These are phyloP conservation scores for Cheilosia vernalis DNA, from an alignment of 2,888 invertebrate species.

Conservation along the genomic window DNA sequence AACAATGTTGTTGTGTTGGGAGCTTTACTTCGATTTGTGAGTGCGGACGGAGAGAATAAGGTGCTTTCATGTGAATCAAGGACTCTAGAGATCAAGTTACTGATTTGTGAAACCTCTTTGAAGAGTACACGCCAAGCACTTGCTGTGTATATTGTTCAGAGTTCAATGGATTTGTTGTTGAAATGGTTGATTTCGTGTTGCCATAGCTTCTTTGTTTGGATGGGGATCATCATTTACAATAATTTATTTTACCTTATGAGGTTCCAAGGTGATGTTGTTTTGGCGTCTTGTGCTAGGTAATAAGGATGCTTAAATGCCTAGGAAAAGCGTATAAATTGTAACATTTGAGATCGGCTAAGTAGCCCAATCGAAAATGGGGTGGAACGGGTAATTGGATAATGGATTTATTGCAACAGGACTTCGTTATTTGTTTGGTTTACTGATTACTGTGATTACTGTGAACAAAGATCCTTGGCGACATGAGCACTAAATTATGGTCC, in stretches of 20 bases:
- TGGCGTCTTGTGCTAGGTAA: slow-evolving; percentile 23
- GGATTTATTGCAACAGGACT: too few relatives aligned
- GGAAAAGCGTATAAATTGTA: too few relatives aligned
- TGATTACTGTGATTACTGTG: too few relatives aligned
- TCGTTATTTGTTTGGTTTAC: too few relatives aligned
- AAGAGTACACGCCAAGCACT: background rate
- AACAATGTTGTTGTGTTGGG: slow-evolving; percentile 22
- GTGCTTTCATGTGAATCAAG: slow-evolving; percentile 13
- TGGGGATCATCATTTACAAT: background rate
- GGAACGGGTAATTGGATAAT: too few relatives aligned
- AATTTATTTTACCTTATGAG: slow-evolving; percentile 1
- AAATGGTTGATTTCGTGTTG: slow-evolving; percentile 5
- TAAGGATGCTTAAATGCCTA: slow-evolving; percentile 16
- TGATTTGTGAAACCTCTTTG: slow-evolving; percentile 14
- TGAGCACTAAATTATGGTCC: too few relatives aligned
- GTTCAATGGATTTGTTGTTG: background rate
- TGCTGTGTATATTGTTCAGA: background rate
- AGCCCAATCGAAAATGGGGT: too few relatives aligned
- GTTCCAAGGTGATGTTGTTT: background rate
- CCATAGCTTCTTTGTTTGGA: background rate
- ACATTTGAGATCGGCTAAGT: too few relatives aligned
- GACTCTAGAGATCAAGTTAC: slow-evolving; percentile 23
- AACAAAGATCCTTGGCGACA: too few relatives aligned
- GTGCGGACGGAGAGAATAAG: background rate
- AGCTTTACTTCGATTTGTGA: slow-evolving; percentile 24